Percentiles rank a stretch among this genome's conserved stretches.
phyloP scores from a whole-genome alignment of 2,797 vertebrate species.

The Diglossa cyanea region DNA sequence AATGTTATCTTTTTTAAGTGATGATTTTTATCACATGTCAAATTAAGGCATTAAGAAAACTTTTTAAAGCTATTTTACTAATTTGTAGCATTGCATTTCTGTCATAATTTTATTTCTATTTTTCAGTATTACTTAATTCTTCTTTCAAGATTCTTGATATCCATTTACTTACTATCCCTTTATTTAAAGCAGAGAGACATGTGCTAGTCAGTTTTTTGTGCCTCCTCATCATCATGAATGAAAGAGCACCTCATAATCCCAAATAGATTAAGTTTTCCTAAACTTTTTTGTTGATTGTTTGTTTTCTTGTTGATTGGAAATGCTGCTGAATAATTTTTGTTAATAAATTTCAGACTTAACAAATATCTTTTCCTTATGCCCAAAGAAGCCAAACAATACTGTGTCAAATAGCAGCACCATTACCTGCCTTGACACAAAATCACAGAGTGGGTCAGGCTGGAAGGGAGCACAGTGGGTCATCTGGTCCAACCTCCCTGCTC shows the following conservation, averaged over 20 bases:
- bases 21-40: slow-evolving; percentile 73
- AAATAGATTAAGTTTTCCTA: not conserved
- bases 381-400: not conserved
- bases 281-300: not conserved
- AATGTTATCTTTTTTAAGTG: slow-evolving; percentile 74
- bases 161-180: not conserved
- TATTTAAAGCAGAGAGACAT: not conserved
- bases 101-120: slow-evolving; percentile 55
- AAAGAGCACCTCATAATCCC: not conserved
- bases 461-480: not conserved
- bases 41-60: slow-evolving; percentile 70
- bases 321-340: not conserved
- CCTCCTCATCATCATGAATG: not conserved
- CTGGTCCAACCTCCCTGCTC: not conserved
- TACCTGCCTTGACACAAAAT: not conserved
- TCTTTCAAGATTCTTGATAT: not conserved
- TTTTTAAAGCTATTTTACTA: slow-evolving; percentile 61
- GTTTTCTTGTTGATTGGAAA: not conserved
- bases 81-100: slow-evolving; percentile 52
- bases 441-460: not conserved
- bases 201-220: not conserved
- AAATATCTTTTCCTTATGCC: not conserved
- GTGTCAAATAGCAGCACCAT: not conserved
- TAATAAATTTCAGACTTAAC: not conserved
- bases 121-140: slow-evolving; percentile 39